Evolutionary conservation across 92 coral and sea anemone species (phyloP), one percentile per base, ranked within the genome.

Genomic region (Phymanthus crucifer): DNA sequence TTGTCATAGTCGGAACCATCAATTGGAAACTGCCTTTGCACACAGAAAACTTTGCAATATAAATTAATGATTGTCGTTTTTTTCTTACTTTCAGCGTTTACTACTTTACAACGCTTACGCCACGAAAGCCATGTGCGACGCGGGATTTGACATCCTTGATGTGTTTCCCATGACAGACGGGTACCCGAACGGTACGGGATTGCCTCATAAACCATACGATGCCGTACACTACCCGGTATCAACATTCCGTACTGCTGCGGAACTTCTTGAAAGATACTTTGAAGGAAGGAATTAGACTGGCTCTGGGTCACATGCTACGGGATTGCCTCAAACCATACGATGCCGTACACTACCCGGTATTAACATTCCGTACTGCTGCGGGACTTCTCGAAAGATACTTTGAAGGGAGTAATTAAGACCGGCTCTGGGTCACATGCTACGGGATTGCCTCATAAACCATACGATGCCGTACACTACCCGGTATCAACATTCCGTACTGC

Each of bases 121-220:
- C 19, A 87, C 85, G 57, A 80, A 84, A 36, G 91, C 97, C 83
- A 92, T 92, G 97, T 92, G 97, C 46, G 70, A 40, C 17, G 97
- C 93, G 16, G 93, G 97, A 27, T 58, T 90, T 13, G 86, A 90
- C 24, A 84, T 92, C 6, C 65, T 92, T n/a, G 94, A 92, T 50
- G 91, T 90, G n/a, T 92, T 89, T 69, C 93, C 94, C 21, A 43
- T 92, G 72, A 92, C 94, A 35, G 92, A 92, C 82, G 82, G 94
- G 65, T 87, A 87, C 66, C 85, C 88, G 7, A 88, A 87, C 40
- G 97, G 93, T 79, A 92, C 97, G 80, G 97, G 97, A 21, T 79
- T 92, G 56, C 91, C 93, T 45, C 87, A 88, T 64, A 92, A 92
- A 48, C 91, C 89, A 1, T 92, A 80, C 72, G 97, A 92, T 71